Base-by-base conservation (phyloP, 2,113 vertebrate genomes). In the Anoplopoma fimbria region DNA sequence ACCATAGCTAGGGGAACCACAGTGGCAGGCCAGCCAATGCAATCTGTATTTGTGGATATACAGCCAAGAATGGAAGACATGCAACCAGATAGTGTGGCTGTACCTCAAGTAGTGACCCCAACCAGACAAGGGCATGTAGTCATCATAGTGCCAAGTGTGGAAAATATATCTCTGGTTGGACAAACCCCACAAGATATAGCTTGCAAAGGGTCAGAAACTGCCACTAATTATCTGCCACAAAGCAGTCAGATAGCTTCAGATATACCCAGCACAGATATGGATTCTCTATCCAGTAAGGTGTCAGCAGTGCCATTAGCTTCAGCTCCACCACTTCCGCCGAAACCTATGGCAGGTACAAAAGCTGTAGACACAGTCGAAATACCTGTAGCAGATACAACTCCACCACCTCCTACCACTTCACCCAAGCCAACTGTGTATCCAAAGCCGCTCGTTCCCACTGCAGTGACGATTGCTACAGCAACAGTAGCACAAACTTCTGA, bases 341-440 rank as follows among this genome's bases (percentile, higher is more conserved):
- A 96, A 95, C 85, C 93, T 42, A 86, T 93, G 80, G 83, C 90
- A 60, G 94, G 74, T 89, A 91, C 90, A 84, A 94, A 94, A 83
- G 91, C 93, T 92, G 82, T 93, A 76, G 96, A 91, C 34, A 87
- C 87, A 83, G 84, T 86, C 27, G 87, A 97, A 84, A 87, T 92
- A 85, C 9, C 95, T 85, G 86, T 93, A 38, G 91, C 85, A 73
- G 89, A 95, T 33, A 93, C 89, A 25, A 90, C 93, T 57, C 94
- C 91, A 7, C 87, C 92, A 36, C 95, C 93, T 79, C 93, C 94
- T 81, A 93, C 94, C 68, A 91, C 89, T 82, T 90, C 93, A 90
- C 92, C 95, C 49, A 97, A 96, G 75, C 92, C 96, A 91, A 40
- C 90, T 64, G 33, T 95, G 91, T 91, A 95, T 91, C 94, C 96